Evolutionary conservation across 1,140 invertebrate genomes (phyloP), one percentile per base, ranked within the genome.

Genomic region (Zaprionus kolodkinae): DNA sequence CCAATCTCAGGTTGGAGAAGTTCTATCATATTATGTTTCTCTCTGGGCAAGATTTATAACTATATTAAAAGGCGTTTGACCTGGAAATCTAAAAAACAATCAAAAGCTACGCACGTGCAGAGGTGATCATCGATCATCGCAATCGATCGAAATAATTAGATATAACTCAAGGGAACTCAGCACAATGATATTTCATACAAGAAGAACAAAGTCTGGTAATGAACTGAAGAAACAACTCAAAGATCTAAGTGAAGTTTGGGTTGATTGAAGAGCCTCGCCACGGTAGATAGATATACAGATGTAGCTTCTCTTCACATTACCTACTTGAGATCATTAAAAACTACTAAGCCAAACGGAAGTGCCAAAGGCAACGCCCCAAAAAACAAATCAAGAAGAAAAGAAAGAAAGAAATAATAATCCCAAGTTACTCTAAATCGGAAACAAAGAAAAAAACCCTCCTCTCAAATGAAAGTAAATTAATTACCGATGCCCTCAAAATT

Each of bases 391-490:
- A 30, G 27, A 27, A 27, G 4, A 6, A 30, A 30, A 30, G 27
- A 30, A 30, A 30, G 6, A 6, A 30, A 30, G 6, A 5, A 30
- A 66, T 21, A 21, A 64, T 65, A 62, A 55, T 35, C n/a, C 30
- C 5, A 35, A 66, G 59, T 62, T 17, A 62, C 36, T 45, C 38
- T 6, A 57, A 40, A 68, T 56, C 67, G 69, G 56, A 77, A 73
- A 57, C 61, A 48, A 62, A 65, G n/a, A 71, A 65, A 63, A 72
- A 61, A 74, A 61, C 3, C 43, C 77, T 64, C 64, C 70, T 57
- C 70, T 57, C 60, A 72, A 88, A 84, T 69, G 85, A 88, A 88
- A 88, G 85, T 88, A 88, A 88, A 89, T 79, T 69, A 70, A 79
- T 62, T 73, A 64, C n/a, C 68, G 36, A 64, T 60, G 60, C 54